Evolutionary conservation across 2,888 invertebrate species (phyloP).

Genomic region (Torymus aiolomorphi): DNA sequence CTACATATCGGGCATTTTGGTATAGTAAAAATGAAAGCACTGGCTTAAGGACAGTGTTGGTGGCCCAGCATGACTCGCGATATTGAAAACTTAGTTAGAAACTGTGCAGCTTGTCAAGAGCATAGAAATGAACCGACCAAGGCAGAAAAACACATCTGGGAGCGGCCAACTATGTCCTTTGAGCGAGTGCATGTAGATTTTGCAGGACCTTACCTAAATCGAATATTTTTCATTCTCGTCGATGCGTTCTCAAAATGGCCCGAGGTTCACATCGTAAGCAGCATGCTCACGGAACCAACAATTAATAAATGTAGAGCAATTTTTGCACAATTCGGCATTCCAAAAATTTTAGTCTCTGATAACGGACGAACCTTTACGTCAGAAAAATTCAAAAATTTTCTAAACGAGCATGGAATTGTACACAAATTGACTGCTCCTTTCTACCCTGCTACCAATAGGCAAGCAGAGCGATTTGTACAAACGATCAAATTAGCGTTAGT

Average conservation of each 20-base stretch:
- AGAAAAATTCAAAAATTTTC: slow-evolving; percentile 29
- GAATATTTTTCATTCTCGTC: no score
- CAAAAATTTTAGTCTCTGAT: slow-evolving; percentile 38
- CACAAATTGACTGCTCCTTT: slow-evolving; percentile 37
- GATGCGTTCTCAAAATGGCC: slow-evolving; percentile 23
- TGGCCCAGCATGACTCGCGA: slow-evolving; percentile 8
- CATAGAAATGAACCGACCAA: slow-evolving; percentile 10
- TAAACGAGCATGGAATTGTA: slow-evolving; percentile 25
- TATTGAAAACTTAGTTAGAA: slow-evolving; percentile 32
- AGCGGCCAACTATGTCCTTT: not conserved
- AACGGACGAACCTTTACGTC: not conserved
- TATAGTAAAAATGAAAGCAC: slow-evolving; percentile 64
- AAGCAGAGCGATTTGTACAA: slow-evolving; percentile 45
- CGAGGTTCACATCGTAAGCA: slow-evolving; percentile 12
- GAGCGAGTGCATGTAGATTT: no score
- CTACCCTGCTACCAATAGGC: no score
- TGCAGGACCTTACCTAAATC: no score
- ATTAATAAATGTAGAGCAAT: not conserved
- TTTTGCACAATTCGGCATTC: slow-evolving; percentile 47
- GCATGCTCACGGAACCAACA: slow-evolving; percentile 5
- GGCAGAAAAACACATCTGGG: slow-evolving; percentile 23
- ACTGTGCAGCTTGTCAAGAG: slow-evolving; percentile 15
- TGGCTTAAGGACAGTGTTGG: slow-evolving; percentile 62
- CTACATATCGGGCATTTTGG: slow-evolving; percentile 62
- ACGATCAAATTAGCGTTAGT: slow-evolving; percentile 39